Conservation (phyloP, 2,888 invertebrate species). For the Fissipunctia ypsillon region DNA sequence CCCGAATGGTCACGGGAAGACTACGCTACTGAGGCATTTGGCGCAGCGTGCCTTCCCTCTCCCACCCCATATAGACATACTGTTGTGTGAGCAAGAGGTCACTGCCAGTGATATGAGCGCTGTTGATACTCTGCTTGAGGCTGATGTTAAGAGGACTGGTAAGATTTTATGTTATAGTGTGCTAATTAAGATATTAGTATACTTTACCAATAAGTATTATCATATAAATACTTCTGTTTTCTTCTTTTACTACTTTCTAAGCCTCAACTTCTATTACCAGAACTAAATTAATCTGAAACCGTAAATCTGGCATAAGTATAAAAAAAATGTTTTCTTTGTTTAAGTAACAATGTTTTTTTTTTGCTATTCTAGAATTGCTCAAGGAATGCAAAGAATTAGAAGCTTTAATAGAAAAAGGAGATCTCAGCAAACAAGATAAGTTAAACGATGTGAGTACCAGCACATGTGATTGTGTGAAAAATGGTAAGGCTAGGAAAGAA, state of each 20-base stretch:
- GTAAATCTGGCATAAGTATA: background rate
- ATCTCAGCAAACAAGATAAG: constrained; percentile 93
- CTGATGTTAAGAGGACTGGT: constrained; percentile 96
- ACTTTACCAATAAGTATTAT: background rate
- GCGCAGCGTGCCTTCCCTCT: constrained; percentile 97
- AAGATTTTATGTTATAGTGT: constrained; percentile 43
- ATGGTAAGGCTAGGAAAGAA: background rate
- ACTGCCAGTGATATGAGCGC: constrained; percentile 98
- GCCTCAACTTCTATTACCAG: background rate
- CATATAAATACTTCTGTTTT: constrained; percentile 2
- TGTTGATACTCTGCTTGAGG: constrained; percentile 97
- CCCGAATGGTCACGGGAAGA: constrained; percentile 99
- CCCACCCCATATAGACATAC: constrained; percentile 98
- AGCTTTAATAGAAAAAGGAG: constrained; percentile 93
- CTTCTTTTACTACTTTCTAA: background rate
- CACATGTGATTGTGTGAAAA: background rate
- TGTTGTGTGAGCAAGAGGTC: constrained; percentile 99
- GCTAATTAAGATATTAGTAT: background rate
- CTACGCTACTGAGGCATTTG: constrained; percentile 98
- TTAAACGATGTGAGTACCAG: constrained; percentile 93
- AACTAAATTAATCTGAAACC: background rate
- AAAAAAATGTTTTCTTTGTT: no score
- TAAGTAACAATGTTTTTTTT: background rate
- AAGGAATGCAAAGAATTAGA: constrained; percentile 96
- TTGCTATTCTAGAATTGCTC: constrained; percentile 90